These are phyloP conservation scores for Acanthurus leucopareius DNA, from an alignment of 2,797 vertebrate genomes.

Conservation along the genomic window DNA sequence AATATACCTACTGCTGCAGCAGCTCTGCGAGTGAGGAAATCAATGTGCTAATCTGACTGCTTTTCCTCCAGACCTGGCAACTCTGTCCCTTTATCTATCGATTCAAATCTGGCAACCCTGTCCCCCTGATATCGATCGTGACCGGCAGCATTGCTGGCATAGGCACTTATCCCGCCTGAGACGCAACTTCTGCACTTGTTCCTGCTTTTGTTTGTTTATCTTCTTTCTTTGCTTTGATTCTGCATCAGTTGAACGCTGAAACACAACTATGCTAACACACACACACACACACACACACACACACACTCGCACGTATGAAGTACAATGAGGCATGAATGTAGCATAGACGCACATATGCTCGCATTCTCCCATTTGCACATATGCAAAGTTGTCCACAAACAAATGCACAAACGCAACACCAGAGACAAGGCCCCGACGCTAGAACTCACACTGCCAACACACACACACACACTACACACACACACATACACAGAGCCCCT, in stretches of 20 bases:
- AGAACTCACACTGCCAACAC: slow-evolving; percentile 47
- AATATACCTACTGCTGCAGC: slow-evolving; percentile 47
- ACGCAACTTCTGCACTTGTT: slow-evolving; percentile 24
- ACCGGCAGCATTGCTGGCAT: slow-evolving; percentile 13
- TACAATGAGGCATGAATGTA: slow-evolving; percentile 26
- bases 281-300: slow-evolving; percentile 19
- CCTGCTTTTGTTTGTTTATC: slow-evolving; percentile 18
- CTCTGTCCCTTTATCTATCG: slow-evolving; percentile 49
- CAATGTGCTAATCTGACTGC: slow-evolving; percentile 76
- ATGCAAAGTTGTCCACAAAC: slow-evolving; percentile 48
- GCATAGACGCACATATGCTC: slow-evolving; percentile 47
- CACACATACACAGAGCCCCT: background rate
- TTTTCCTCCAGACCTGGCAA: slow-evolving; percentile 66
- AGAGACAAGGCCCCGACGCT: slow-evolving; percentile 1
- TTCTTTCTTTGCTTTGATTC: slow-evolving; percentile 15
- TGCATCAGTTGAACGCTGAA: background rate
- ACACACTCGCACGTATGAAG: background rate
- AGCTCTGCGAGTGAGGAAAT: slow-evolving; percentile 55
- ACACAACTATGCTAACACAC: slow-evolving; percentile 7
- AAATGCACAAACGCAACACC: slow-evolving; percentile 23
- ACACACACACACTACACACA: slow-evolving; percentile 14
- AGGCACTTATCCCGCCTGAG: slow-evolving; percentile 31
- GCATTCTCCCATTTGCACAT: slow-evolving; percentile 40
- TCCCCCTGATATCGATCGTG: slow-evolving; percentile 52
- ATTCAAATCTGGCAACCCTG: slow-evolving; percentile 60